phyloP scores from a whole-genome alignment of 1,140 invertebrate species.

The Mycetomoellerius zeteki region DNA sequence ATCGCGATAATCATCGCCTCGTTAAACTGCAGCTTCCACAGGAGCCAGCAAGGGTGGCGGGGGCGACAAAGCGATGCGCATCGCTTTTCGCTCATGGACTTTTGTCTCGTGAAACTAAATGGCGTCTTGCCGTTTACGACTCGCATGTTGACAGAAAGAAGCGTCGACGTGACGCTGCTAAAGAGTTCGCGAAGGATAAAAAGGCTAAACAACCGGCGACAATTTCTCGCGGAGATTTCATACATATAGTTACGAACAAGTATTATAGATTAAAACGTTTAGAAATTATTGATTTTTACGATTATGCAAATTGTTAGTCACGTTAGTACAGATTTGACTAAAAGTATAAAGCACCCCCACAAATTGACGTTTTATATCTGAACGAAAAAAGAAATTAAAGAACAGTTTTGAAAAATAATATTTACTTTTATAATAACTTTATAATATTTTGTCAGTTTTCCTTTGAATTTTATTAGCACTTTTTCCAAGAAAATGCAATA shows the following conservation, averaged over 20 bases:
- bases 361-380: too few relatives aligned
- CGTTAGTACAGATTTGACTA: neutral
- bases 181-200: slow-evolving; percentile 37
- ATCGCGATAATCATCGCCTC: slow-evolving; percentile 81
- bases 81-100: slow-evolving; percentile 51
- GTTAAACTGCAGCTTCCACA: slow-evolving; percentile 74
- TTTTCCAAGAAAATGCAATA: too few relatives aligned
- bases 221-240: neutral
- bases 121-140: slow-evolving; percentile 35
- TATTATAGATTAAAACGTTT: neutral
- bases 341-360: too few relatives aligned
- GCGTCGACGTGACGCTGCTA: neutral
- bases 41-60: neutral
- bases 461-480: too few relatives aligned
- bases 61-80: neutral
- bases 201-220: slow-evolving; percentile 12
- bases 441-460: too few relatives aligned
- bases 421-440: too few relatives aligned
- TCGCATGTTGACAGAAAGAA: slow-evolving; percentile 20
- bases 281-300: slow-evolving; percentile 2
- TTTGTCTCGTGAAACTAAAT: slow-evolving; percentile 39
- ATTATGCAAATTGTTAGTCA: neutral
- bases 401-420: too few relatives aligned
- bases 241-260: neutral
- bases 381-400: too few relatives aligned